Conservation (phyloP, 2,888 invertebrate species). For the Tortrix viridana region DNA sequence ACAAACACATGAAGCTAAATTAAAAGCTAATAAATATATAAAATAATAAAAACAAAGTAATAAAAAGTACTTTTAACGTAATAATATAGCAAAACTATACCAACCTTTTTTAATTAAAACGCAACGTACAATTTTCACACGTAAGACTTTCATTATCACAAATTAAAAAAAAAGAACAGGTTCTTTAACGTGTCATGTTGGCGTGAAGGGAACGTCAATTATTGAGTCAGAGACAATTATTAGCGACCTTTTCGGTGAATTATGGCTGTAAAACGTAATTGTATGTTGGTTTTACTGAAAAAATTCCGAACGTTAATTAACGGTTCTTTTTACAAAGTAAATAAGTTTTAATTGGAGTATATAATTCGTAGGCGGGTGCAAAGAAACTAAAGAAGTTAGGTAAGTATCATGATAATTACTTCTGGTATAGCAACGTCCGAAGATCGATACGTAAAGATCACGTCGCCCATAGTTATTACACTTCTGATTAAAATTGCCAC, state of each 20-base stretch:
- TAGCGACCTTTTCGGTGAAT: constrained; percentile 30
- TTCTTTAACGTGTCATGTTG: constrained; percentile 26
- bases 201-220: constrained; percentile 27
- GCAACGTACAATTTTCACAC: constrained; percentile 34
- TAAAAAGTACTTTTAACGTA: constrained; percentile 2
- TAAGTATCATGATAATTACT: too few relatives aligned
- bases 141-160: constrained; percentile 21
- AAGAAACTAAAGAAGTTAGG: too few relatives aligned
- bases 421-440: too few relatives aligned
- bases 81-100: constrained; percentile 14
- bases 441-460: too few relatives aligned
- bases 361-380: background rate
- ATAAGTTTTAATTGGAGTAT: background rate
- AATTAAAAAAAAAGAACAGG: constrained; percentile 20
- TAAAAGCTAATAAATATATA: background rate
- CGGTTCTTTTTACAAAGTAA: background rate
- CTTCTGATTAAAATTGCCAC: too few relatives aligned
- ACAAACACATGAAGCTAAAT: background rate
- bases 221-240: constrained; percentile 28
- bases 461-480: too few relatives aligned
- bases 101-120: constrained; percentile 19
- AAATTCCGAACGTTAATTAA: constrained; percentile 21
- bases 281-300: constrained; percentile 15
- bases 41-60: background rate
- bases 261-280: constrained; percentile 18